phyloP scores from a whole-genome alignment of 2,113 vertebrate species.

The Meles meles region DNA sequence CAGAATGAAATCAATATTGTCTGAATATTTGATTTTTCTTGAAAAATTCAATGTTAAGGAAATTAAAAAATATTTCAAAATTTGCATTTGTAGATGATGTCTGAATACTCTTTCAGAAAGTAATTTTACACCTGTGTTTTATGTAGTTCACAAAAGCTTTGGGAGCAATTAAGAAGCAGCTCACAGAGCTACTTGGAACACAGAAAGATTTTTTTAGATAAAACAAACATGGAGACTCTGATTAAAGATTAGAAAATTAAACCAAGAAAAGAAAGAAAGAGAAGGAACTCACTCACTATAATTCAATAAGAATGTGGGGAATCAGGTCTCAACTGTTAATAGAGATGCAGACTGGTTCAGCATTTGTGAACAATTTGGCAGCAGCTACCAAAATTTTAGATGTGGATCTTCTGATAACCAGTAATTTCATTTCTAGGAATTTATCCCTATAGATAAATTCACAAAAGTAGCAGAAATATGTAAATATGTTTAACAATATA shows the following conservation, averaged over 20 bases:
- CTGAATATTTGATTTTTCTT: not conserved
- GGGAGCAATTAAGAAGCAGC: not conserved
- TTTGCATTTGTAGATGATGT: constrained; percentile 18
- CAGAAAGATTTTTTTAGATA: not conserved
- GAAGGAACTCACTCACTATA: not conserved
- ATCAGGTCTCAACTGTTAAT: not conserved
- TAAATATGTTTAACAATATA: not conserved
- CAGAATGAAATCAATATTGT: not conserved
- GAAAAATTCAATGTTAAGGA: not conserved
- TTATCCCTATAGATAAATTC: not conserved
- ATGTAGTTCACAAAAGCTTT: not conserved
- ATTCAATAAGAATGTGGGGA: not conserved
- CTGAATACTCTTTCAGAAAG: not conserved
- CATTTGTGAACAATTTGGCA: not conserved
- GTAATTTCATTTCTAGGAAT: constrained; percentile 18
- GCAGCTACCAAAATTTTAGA: constrained; percentile 2
- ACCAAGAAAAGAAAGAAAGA: not conserved
- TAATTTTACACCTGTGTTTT: not conserved
- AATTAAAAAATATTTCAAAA: constrained; percentile 34
- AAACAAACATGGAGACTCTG: not conserved
- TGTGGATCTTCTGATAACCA: not conserved
- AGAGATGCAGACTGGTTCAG: not conserved
- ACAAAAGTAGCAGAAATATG: not conserved
- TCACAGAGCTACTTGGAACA: not conserved
- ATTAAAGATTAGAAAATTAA: constrained; percentile 16